These are phyloP conservation scores for Trichogramma dendrolimi DNA, from an alignment of 2,888 invertebrate species.

Conservation along the genomic window DNA sequence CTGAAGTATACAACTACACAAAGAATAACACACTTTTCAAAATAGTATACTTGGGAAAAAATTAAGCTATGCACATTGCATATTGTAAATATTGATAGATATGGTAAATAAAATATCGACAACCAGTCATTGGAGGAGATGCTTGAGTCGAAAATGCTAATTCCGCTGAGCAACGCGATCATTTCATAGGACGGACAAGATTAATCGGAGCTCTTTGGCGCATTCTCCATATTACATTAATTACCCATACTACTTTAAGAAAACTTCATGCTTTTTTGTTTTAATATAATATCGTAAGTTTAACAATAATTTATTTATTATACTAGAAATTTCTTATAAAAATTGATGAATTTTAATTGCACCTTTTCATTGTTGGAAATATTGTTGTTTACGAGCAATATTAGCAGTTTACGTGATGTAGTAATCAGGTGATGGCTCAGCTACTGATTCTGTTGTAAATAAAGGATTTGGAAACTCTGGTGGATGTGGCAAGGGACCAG, in stretches of 20 bases:
- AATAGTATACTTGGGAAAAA: too few species aligned
- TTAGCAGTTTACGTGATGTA: conserved; percentile 34
- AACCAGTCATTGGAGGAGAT: conserved; percentile 50
- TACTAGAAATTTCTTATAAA: conserved; percentile 27
- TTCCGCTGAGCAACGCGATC: conserved; percentile 45
- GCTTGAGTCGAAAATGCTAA: conserved; percentile 30
- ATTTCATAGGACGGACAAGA: conserved; percentile 34
- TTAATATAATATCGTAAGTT: conserved; percentile 35
- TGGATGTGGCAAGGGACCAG: conserved; percentile 89
- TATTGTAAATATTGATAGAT: too few species aligned
- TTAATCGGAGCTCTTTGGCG: conserved; percentile 37
- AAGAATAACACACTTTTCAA: too few species aligned
- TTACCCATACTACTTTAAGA: conserved; percentile 6
- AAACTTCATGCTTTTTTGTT: conserved; percentile 30
- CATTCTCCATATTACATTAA: conserved; percentile 31
- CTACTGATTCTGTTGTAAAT: conserved; percentile 78
- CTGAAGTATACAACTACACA: too few species aligned
- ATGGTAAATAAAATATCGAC: too few species aligned
- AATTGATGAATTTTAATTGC: conserved; percentile 24
- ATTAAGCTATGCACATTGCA: too few species aligned
- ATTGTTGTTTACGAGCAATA: neutral
- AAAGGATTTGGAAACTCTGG: conserved; percentile 93
- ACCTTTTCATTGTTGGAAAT: neutral
- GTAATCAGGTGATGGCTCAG: conserved; percentile 80
- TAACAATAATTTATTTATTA: conserved; percentile 37